Conservation (phyloP, 1,140 invertebrate species). For the Apolygus lucorum region DNA sequence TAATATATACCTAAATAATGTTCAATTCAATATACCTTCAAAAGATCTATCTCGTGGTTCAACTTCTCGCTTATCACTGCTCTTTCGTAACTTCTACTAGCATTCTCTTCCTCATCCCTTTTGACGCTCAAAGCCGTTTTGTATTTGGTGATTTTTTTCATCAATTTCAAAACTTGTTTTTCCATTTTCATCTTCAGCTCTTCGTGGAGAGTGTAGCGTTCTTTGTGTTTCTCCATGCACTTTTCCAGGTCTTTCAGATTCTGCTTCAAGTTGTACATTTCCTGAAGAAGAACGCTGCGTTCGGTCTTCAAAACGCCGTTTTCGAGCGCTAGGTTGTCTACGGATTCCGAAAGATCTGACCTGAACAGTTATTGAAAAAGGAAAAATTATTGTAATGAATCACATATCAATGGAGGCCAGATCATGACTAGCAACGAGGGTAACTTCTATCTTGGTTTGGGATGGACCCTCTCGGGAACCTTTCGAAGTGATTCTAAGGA, state of each 20-base stretch:
- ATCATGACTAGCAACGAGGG: too few relatives aligned
- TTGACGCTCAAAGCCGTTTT: slow-evolving; percentile 1
- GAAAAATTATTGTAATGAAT: too few relatives aligned
- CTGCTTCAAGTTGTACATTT: background rate
- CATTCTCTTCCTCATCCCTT: background rate
- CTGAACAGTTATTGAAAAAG: too few relatives aligned
- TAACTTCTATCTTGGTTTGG: too few relatives aligned
- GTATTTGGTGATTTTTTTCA: slow-evolving; percentile 6
- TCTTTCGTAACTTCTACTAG: background rate
- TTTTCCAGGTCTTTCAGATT: background rate
- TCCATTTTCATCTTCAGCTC: slow-evolving; percentile 18
- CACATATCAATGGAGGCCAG: too few relatives aligned
- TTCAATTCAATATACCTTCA: too few relatives aligned
- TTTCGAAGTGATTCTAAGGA: too few relatives aligned
- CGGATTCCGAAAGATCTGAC: too few relatives aligned
- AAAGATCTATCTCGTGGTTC: slow-evolving; percentile 7
- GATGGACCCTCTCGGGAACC: too few relatives aligned
- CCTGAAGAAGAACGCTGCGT: background rate
- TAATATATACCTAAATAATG: too few relatives aligned
- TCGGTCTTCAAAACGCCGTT: background rate
- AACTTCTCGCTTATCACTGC: background rate
- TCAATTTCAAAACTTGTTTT: background rate
- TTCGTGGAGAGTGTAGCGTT: background rate
- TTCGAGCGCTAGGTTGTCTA: background rate
- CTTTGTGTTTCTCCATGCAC: background rate